phyloP scores from a whole-genome alignment of 1,140 invertebrate species.

The Laupala kohalensis region DNA sequence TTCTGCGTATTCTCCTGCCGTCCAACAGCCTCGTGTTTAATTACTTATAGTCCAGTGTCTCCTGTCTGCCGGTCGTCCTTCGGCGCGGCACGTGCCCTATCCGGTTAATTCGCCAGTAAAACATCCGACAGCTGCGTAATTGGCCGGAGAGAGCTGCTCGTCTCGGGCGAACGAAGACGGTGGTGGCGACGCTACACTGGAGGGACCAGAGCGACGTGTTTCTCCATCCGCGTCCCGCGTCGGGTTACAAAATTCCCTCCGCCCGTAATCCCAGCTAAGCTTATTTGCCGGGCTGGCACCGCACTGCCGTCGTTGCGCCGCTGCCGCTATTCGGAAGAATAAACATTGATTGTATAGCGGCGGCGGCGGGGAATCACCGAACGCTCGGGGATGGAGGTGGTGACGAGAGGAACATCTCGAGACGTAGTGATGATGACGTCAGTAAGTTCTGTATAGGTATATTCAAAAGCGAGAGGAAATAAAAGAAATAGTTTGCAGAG shows the following conservation, averaged over 20 bases:
- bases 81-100: neutral
- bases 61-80: neutral
- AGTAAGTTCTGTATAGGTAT: no score
- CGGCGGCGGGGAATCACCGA: no score
- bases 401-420: no score
- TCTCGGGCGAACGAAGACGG: neutral
- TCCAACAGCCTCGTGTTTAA: neutral
- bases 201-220: neutral
- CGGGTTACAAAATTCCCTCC: neutral
- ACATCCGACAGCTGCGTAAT: neutral
- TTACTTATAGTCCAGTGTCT: no score
- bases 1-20: no score
- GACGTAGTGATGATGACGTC: no score
- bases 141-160: neutral
- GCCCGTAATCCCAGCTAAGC: neutral
- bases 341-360: neutral
- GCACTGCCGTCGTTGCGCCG: neutral
- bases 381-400: no score
- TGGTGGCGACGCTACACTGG: neutral
- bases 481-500: no score
- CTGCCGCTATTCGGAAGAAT: neutral
- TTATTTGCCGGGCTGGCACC: neutral
- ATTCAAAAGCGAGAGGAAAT: no score
- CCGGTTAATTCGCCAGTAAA: neutral
- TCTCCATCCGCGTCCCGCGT: neutral